phyloP scores from a whole-genome alignment of 1,140 invertebrate genomes.

The Oedothorax gibbosus region DNA sequence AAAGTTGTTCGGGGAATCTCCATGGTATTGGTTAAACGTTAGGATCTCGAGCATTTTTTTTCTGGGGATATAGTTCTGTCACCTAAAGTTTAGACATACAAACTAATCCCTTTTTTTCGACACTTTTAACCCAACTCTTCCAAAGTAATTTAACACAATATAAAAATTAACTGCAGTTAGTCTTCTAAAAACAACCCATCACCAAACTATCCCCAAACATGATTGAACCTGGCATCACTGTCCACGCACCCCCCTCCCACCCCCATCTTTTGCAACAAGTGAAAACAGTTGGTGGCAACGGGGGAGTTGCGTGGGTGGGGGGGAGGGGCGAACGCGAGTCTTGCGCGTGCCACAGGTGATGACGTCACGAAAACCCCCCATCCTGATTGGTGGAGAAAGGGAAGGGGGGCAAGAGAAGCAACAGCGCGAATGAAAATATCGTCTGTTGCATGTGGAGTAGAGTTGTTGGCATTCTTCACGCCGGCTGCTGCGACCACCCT shows the following conservation, averaged over 20 bases:
- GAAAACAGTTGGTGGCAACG: constrained; percentile 34
- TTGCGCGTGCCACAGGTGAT: constrained; percentile 44
- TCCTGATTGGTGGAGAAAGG: constrained; percentile 3
- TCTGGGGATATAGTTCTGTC: no score
- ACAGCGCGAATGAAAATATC: constrained; percentile 29
- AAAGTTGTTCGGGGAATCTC: no score
- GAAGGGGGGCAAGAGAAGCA: constrained; percentile 19
- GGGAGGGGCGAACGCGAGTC: constrained; percentile 1
- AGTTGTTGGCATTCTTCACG: constrained; percentile 34
- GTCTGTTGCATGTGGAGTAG: constrained; percentile 32
- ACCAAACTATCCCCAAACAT: background rate
- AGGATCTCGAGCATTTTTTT: no score
- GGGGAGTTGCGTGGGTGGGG: background rate
- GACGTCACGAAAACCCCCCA: constrained; percentile 16
- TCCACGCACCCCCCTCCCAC: background rate
- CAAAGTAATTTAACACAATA: no score
- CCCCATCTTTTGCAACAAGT: constrained; percentile 29
- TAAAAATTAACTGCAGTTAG: no score
- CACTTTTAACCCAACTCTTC: no score
- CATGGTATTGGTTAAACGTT: no score
- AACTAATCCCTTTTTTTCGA: no score
- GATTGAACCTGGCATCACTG: no score
- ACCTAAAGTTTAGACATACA: no score
- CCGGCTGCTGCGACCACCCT: constrained; percentile 5
- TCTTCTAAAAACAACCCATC: background rate